Evolutionary conservation across 1,140 invertebrate species (phyloP).

Genomic region (Saccostrea glomerata): DNA sequence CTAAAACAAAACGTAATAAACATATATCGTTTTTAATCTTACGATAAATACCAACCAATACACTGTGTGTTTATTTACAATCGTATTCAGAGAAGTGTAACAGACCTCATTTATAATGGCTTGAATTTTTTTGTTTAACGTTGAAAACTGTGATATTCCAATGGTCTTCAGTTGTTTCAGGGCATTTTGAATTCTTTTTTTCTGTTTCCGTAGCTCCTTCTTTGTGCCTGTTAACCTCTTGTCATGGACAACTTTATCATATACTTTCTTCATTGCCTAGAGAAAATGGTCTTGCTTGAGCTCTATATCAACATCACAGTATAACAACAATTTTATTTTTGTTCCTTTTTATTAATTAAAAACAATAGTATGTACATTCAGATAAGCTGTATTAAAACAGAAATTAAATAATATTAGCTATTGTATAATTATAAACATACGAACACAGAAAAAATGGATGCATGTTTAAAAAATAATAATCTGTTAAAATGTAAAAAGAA

Average conservation of each 20-base stretch:
- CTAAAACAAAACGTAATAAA: neutral
- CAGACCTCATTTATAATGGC: neutral
- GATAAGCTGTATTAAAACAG: too few species aligned
- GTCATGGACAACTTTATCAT: neutral
- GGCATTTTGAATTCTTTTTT: neutral
- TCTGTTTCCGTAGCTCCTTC: neutral
- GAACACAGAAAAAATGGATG: too few species aligned
- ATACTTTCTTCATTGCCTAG: conserved; percentile 29
- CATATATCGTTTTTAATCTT: neutral
- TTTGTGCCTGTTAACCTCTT: neutral
- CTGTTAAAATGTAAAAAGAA: too few species aligned
- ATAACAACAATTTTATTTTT: too few species aligned
- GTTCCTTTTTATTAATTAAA: too few species aligned
- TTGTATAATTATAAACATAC: too few species aligned
- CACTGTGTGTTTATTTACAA: neutral
- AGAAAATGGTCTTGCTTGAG: too few species aligned
- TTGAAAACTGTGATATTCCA: neutral
- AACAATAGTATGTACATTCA: too few species aligned
- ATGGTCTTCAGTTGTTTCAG: neutral
- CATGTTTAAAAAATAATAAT: neutral
- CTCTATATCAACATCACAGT: too few species aligned
- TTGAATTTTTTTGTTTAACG: neutral
- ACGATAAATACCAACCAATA: neutral
- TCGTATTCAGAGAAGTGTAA: neutral
- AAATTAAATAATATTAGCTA: too few species aligned